Base-by-base conservation (phyloP, 2,888 invertebrate genomes). In the Drosophila kuntzei region DNA sequence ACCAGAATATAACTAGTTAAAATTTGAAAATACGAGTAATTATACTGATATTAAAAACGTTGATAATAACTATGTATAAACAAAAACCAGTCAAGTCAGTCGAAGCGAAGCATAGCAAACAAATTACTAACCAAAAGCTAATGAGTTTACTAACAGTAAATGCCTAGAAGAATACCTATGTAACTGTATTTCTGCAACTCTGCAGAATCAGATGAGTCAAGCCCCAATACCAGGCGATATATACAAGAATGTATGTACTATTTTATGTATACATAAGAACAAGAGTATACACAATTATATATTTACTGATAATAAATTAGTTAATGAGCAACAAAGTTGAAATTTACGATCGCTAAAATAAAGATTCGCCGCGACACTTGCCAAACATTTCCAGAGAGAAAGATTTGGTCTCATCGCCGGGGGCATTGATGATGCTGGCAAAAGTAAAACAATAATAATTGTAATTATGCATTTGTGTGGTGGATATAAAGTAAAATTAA, bases 401-500 rank as follows among this genome's bases (percentile, higher is more conserved):
- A 50, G 22, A 39, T 29, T 64, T 57, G 64, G 66, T 51, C 27
- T 39, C 51, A 22, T 20, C 25, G 55, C 44, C 53, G 36, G 50
- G 22, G 39, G 64, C 60, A 53, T 62, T 50, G 50, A 39, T 64
- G 51, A 58, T 46, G 53, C 58, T 76, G 71, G 63, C 70, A 60
- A 72, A 61, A 59, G 44, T 80, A 71, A 71, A 88, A 87, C 87
- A 87, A 87, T 87, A 87, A 89, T 87, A 77, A 87, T 83, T 87
- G 79, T 87, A 87, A 89, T 88, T 80, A 75, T 87, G 84, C 84
- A 88, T 88, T 88, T 85, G 86, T 71, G 83, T 80, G 88, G 74
- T 74, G 76, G 76, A 68, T 43, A 46, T 27, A 54, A 46, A 46
- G 22, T 37, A 54, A 73, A 72, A 75, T 64, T 62, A 63, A 67